phyloP scores from a whole-genome alignment of 2,113 vertebrate genomes.

The Butorides virescens region DNA sequence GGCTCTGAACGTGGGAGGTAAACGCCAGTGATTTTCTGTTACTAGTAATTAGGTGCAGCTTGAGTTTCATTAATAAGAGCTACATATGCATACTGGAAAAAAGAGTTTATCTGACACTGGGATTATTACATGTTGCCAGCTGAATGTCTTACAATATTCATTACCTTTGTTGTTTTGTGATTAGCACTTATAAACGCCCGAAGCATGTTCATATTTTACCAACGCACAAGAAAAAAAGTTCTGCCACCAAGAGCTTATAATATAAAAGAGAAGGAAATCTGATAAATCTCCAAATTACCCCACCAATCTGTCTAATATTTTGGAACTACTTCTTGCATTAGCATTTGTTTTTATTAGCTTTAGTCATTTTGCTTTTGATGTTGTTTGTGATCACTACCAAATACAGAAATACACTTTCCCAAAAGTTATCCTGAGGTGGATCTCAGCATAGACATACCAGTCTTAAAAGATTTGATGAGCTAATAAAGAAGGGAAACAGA shows the following conservation, averaged over 20 bases:
- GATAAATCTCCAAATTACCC: neutral
- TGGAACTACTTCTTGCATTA: neutral
- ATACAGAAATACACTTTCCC: neutral
- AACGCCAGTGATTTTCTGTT: slow-evolving; percentile 24
- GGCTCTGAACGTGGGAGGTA: neutral
- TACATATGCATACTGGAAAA: slow-evolving; percentile 1
- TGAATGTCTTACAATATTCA: neutral
- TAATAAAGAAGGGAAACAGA: neutral
- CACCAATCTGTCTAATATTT: neutral
- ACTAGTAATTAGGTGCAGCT: slow-evolving; percentile 52
- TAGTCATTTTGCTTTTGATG: neutral
- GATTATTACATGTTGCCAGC: slow-evolving; percentile 17
- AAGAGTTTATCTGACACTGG: neutral
- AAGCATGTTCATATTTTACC: neutral
- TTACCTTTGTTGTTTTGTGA: slow-evolving; percentile 26
- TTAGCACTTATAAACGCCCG: neutral
- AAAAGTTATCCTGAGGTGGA: neutral
- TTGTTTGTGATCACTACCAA: neutral
- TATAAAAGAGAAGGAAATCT: neutral
- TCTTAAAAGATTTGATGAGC: neutral
- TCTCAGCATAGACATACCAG: neutral
- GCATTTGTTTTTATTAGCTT: neutral
- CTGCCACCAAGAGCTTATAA: neutral
- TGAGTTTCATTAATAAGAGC: slow-evolving; percentile 48
- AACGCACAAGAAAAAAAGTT: neutral